Base-by-base conservation (phyloP, 2,888 invertebrate species). In the Agonopterix alstromeriana region DNA sequence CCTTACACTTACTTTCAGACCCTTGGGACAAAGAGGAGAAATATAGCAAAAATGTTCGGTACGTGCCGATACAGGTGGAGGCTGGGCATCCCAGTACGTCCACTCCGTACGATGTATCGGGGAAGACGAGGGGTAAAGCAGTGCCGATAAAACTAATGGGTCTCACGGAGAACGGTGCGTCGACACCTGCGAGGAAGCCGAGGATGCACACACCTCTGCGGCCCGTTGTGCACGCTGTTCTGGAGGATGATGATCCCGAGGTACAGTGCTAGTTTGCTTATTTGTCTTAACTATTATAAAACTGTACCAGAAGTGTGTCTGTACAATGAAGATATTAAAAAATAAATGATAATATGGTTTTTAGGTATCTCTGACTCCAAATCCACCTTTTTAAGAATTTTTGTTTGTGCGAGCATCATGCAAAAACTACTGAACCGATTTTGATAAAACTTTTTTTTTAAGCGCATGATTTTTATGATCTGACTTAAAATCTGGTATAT, bases 11-110 rank as follows among this genome's bases (percentile, higher is more conserved):
- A 47, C 47, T 27, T 55, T 69, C 65, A 82, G 83, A 80, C 64
- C 40, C 57, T 38, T 72, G 72, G 73, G 61, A 67, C 12, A 65
- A 55, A 47, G 62, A 72, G 43, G 68, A 74, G 12, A 76, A 64
- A 36, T 54, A 53, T 48, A 61, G 56, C 45, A 74, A 75, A 53
- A 80, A 80, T 60, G 72, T 85, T 9, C 71, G 82, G 42, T 80
- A 85, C 64, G 76, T 89, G 46, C 89, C 89, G 40, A 84, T 89
- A 51, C 77, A 79, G 56, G 49, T 86, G 48, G 88, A 86, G 45
- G 42, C 61, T 41, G 75, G 73, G 3, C 72, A 77, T 51, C 82
- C 88, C 0, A 86, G 84, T 54, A 87, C 89, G 9, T 89, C 89
- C 2, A 88, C 89, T n/a, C 87, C 87, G 2, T 75, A 73, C 47